phyloP scores from a whole-genome alignment of 2,113 vertebrate genomes.

The Hemiscyllium ocellatum region DNA sequence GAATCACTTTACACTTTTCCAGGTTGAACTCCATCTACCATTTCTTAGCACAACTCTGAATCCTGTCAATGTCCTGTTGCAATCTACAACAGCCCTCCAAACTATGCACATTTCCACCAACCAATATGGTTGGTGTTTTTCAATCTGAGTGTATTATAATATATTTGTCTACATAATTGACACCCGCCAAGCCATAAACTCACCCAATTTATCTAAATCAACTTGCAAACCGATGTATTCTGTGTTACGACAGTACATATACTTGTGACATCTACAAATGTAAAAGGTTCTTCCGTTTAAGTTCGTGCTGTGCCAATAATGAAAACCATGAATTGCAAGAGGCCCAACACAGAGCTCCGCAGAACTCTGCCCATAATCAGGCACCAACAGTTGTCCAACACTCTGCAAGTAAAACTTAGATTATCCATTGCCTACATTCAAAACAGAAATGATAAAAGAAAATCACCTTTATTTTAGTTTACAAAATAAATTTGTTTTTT shows the following conservation, averaged over 20 bases:
- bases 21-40: no score
- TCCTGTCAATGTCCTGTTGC: no score
- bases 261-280: not conserved
- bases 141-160: not conserved
- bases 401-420: not conserved
- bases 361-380: not conserved
- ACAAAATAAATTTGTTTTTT: constrained; percentile 35
- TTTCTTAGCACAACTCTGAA: no score
- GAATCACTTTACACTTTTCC: no score
- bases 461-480: constrained; percentile 35
- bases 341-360: not conserved
- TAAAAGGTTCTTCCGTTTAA: not conserved
- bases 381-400: not conserved
- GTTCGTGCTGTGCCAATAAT: not conserved
- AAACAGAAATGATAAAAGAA: constrained; percentile 22
- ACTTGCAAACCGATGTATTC: not conserved
- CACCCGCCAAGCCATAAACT: not conserved
- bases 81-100: no score
- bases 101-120: no score
- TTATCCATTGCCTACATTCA: not conserved
- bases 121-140: not conserved
- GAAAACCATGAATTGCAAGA: not conserved
- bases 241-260: not conserved
- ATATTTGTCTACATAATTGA: not conserved
- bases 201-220: not conserved